Evolutionary conservation across 2,113 vertebrate genomes (phyloP).

Genomic region (Naja naja): DNA sequence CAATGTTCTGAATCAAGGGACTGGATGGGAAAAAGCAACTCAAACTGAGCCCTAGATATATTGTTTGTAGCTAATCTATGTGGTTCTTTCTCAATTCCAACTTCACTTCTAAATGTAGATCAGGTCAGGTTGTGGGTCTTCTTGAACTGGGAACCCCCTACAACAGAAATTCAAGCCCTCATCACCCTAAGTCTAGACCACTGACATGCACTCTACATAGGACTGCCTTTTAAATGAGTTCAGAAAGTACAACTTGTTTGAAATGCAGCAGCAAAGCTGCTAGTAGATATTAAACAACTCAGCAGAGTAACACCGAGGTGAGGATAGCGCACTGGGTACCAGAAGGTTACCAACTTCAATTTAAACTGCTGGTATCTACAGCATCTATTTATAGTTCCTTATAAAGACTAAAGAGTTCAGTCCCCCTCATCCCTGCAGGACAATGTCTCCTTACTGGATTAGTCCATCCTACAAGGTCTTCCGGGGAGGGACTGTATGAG

Average conservation of each 20-base stretch:
- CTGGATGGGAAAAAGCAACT: neutral
- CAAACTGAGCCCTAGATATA: neutral
- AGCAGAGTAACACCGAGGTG: neutral
- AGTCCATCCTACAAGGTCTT: neutral
- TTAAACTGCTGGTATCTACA: neutral
- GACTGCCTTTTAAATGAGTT: neutral
- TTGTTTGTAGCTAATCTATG: neutral
- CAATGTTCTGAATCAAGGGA: neutral
- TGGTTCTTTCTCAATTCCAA: neutral
- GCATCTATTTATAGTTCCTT: neutral
- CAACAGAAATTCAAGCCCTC: neutral
- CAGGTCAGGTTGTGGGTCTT: neutral
- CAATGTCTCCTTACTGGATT: neutral
- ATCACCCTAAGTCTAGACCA: neutral
- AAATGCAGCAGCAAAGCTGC: neutral
- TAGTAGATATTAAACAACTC: neutral
- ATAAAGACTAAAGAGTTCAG: neutral
- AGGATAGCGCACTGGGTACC: neutral
- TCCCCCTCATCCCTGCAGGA: neutral
- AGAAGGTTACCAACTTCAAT: neutral
- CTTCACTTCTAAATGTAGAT: neutral
- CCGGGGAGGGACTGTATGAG: neutral
- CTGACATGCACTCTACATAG: neutral
- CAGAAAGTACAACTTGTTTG: neutral
- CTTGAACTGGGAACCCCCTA: neutral